Conservation (phyloP, 1,140 invertebrate genomes). For the Agrypnia vestita region DNA sequence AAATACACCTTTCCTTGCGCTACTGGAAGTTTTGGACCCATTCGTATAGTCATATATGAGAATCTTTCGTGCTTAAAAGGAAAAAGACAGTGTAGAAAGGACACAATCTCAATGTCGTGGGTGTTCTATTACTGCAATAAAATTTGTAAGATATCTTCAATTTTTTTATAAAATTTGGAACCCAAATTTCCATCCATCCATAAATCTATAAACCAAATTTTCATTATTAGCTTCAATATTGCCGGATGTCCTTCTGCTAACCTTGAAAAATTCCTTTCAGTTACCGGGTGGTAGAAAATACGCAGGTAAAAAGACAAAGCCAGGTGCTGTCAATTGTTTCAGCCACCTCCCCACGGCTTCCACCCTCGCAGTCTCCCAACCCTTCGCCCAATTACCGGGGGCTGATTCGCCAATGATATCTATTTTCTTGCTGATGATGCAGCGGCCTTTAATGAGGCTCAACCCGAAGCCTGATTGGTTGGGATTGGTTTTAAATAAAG, state of each 20-base stretch:
- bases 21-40: too few relatives aligned
- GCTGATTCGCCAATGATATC: constrained; percentile 51
- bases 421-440: constrained; percentile 46
- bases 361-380: background rate
- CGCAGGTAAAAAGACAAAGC: constrained; percentile 44
- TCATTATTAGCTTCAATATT: constrained; percentile 36
- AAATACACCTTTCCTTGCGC: too few relatives aligned
- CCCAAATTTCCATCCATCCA: constrained; percentile 1
- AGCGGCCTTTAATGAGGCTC: constrained; percentile 48
- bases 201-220: constrained; percentile 20
- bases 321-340: constrained; percentile 40
- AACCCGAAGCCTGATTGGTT: constrained; percentile 39
- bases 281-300: constrained; percentile 13
- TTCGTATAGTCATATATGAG: too few relatives aligned
- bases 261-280: constrained; percentile 23
- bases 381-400: constrained; percentile 34
- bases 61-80: too few relatives aligned
- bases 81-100: too few relatives aligned
- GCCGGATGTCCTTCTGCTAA: constrained; percentile 21
- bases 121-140: background rate
- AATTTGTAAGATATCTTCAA: background rate
- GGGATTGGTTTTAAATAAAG: constrained; percentile 45
- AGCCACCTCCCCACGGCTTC: background rate
- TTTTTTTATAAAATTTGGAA: background rate
- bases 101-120: too few relatives aligned